phyloP scores from a whole-genome alignment of 1,140 invertebrate genomes.

The Scaptomyza montana region DNA sequence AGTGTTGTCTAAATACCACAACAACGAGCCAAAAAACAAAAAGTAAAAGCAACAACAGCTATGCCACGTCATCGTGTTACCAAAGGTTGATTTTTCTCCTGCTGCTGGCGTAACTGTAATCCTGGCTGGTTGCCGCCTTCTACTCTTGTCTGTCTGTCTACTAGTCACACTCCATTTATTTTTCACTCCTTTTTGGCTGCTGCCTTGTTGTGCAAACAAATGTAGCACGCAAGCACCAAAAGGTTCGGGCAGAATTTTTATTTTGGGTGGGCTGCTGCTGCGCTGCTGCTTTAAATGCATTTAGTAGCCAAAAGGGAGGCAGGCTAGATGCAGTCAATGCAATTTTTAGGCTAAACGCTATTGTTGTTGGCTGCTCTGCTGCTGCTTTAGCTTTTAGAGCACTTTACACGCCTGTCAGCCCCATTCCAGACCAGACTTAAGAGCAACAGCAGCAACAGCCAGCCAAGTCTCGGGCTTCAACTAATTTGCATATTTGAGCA shows the following conservation, averaged over 20 bases:
- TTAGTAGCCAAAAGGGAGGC: slow-evolving; percentile 39
- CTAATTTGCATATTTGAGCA: slow-evolving; percentile 77
- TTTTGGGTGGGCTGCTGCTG: neutral
- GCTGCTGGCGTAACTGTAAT: slow-evolving; percentile 67
- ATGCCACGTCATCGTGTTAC: slow-evolving; percentile 66
- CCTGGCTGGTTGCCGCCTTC: slow-evolving; percentile 46
- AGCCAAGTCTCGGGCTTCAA: slow-evolving; percentile 32
- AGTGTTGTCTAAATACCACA: slow-evolving; percentile 46
- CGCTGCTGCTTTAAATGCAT: slow-evolving; percentile 44
- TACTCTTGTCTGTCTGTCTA: slow-evolving; percentile 25
- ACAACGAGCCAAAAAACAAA: slow-evolving; percentile 14
- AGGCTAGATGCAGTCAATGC: slow-evolving; percentile 43
- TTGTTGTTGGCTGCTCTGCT: slow-evolving; percentile 40
- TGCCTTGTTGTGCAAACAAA: slow-evolving; percentile 46
- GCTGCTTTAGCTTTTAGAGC: slow-evolving; percentile 55
- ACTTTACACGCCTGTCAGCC: slow-evolving; percentile 54
- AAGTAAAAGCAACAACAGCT: slow-evolving; percentile 7
- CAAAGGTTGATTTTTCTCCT: slow-evolving; percentile 53
- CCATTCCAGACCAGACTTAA: neutral
- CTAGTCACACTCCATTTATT: slow-evolving; percentile 78
- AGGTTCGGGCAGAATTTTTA: slow-evolving; percentile 6
- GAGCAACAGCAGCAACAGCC: too few species aligned
- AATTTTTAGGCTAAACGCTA: slow-evolving; percentile 71
- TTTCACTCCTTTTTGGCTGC: slow-evolving; percentile 72
- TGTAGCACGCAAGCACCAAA: slow-evolving; percentile 47